These are phyloP conservation scores for Ptychodera flava DNA, from an alignment of 35 echinoderm and acorn worm species.

Conservation along the genomic window DNA sequence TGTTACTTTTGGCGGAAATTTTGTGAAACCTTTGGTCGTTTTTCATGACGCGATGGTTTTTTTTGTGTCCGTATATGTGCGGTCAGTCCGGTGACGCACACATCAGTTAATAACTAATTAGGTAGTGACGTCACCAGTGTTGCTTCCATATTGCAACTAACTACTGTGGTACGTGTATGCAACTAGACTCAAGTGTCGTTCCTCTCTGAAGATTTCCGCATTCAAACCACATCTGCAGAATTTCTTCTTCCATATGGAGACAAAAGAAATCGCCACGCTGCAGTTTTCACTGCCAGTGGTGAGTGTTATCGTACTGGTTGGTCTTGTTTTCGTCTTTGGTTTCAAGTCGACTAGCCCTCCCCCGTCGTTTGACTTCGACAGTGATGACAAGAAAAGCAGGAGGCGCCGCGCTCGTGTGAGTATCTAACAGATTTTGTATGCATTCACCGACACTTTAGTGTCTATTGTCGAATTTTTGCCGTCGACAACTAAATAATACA, in stretches of 20 bases:
- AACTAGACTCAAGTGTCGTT: background rate
- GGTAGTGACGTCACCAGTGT: background rate
- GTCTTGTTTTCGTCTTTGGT: constrained; percentile 13
- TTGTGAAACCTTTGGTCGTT: too few species aligned
- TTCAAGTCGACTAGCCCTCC: constrained; percentile 18
- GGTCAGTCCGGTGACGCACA: too few species aligned
- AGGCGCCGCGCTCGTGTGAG: background rate
- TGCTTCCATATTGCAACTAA: background rate
- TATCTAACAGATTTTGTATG: background rate
- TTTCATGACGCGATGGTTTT: too few species aligned
- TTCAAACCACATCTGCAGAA: background rate
- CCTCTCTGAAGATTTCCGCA: background rate
- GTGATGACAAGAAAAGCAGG: constrained; percentile 2
- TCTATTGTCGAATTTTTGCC: too few species aligned
- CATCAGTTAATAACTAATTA: background rate
- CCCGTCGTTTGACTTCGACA: constrained; percentile 10
- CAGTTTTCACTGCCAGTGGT: constrained; percentile 16
- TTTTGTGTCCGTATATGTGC: too few species aligned
- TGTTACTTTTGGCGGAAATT: too few species aligned
- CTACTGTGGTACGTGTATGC: background rate
- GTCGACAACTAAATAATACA: too few species aligned
- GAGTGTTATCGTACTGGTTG: constrained; percentile 16
- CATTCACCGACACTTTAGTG: too few species aligned
- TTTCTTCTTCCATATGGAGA: background rate
- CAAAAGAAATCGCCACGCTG: constrained; percentile 3